phyloP scores from a whole-genome alignment of 2,888 invertebrate species.

The Phaedon cochleariae region DNA sequence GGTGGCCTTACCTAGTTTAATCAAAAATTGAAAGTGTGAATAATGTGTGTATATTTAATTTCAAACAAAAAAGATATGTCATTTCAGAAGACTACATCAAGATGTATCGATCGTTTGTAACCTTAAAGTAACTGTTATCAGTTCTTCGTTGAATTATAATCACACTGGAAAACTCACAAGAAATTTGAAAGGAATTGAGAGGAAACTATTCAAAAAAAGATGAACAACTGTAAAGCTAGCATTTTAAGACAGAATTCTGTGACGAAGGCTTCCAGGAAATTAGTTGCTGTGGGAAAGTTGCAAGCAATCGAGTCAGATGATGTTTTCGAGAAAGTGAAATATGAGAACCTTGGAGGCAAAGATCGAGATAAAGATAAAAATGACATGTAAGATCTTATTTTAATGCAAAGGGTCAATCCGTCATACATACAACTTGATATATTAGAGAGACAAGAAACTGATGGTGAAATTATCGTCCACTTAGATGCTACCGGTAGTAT shows the following conservation, averaged over 20 bases:
- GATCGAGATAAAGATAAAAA: conserved; percentile 8
- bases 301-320: conserved; percentile 11
- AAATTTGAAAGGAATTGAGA: conserved; percentile 8
- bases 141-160: conserved; percentile 19
- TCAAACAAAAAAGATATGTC: conserved; percentile 5
- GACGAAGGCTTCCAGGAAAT: background rate
- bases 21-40: conserved; percentile 8
- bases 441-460: too few relatives aligned
- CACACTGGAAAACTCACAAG: conserved; percentile 1
- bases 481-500: background rate
- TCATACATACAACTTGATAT: conserved; percentile 1
- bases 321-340: background rate
- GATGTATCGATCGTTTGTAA: conserved; percentile 12
- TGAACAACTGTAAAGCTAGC: background rate
- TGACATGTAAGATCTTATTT: conserved; percentile 11
- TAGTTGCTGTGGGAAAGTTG: conserved; percentile 15
- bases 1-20: background rate
- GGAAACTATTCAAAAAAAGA: background rate
- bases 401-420: conserved; percentile 15
- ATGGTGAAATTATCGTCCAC: background rate
- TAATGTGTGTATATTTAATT: conserved; percentile 14
- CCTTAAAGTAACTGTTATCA: conserved; percentile 5
- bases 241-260: background rate
- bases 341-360: background rate
- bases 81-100: background rate